phyloP scores from a whole-genome alignment of 2,113 vertebrate genomes.

The Dinomys branickii region DNA sequence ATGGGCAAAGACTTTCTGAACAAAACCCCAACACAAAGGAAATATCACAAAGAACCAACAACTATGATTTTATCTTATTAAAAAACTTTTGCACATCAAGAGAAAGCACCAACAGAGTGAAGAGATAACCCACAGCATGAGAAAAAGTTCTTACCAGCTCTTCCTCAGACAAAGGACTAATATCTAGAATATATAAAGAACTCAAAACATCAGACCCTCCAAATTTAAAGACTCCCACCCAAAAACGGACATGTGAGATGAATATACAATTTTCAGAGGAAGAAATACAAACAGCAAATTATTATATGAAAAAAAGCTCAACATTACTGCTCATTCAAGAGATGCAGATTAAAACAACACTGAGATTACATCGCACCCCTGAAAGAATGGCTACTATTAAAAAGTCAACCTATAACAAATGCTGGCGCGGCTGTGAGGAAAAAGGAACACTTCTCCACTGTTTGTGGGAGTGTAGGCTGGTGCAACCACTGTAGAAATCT shows the following conservation, averaged over 20 bases:
- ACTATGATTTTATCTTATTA: too few relatives aligned
- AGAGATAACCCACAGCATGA: not conserved
- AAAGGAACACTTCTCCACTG: not conserved
- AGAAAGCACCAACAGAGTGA: too few relatives aligned
- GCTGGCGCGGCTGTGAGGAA: not conserved
- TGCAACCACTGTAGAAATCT: not conserved
- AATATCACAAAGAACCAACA: too few relatives aligned
- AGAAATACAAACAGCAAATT: not conserved
- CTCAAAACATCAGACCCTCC: too few relatives aligned
- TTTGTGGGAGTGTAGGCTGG: not conserved
- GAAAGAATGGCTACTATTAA: not conserved
- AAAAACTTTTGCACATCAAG: too few relatives aligned
- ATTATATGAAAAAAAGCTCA: not conserved
- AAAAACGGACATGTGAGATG: not conserved
- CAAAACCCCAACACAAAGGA: too few relatives aligned
- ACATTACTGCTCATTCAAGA: not conserved
- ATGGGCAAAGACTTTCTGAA: too few relatives aligned
- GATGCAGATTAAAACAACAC: not conserved
- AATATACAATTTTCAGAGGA: not conserved
- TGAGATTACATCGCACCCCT: not conserved
- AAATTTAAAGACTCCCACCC: not conserved
- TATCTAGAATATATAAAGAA: not conserved
- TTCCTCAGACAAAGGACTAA: not conserved
- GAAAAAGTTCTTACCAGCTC: not conserved
- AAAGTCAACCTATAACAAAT: not conserved